These are phyloP conservation scores for Megalurothrips usitatus DNA, from an alignment of 2,888 invertebrate genomes.

Conservation along the genomic window DNA sequence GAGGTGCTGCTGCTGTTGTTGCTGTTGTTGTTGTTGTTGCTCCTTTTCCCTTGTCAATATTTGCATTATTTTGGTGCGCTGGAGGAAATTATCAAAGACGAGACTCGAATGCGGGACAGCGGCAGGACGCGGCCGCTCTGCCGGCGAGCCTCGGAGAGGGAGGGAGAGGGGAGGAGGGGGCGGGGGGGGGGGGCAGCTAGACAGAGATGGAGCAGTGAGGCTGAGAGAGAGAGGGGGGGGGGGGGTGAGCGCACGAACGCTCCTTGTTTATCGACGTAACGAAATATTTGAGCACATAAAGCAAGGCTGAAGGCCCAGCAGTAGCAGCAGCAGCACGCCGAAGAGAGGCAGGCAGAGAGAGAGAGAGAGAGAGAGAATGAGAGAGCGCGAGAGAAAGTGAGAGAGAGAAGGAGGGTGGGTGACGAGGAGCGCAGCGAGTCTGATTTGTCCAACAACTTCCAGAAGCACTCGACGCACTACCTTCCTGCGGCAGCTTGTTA, in stretches of 20 bases:
- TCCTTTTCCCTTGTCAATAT: too few relatives aligned
- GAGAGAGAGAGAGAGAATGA: not conserved
- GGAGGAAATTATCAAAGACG: too few relatives aligned
- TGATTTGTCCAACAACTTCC: not conserved
- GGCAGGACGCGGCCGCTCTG: not conserved
- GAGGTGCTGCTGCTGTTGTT: too few relatives aligned
- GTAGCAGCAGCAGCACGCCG: not conserved
- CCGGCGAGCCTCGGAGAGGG: not conserved
- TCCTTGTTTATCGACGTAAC: slow-evolving; percentile 24
- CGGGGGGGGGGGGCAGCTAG: not conserved
- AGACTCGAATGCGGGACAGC: not conserved
- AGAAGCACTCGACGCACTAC: not conserved
- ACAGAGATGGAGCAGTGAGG: not conserved
- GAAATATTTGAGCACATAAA: slow-evolving; percentile 24
- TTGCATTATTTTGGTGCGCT: too few relatives aligned
- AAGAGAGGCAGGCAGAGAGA: not conserved
- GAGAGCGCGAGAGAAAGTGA: not conserved
- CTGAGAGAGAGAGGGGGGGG: not conserved
- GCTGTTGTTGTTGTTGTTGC: too few relatives aligned
- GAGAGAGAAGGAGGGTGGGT: not conserved
- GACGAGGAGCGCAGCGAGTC: not conserved
- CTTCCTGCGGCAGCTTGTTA: not conserved
- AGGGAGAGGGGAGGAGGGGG: not conserved
- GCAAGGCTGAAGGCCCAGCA: not conserved
- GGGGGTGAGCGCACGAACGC: not conserved